Conservation (phyloP, 2,888 invertebrate genomes). For the Lymantria dispar region DNA sequence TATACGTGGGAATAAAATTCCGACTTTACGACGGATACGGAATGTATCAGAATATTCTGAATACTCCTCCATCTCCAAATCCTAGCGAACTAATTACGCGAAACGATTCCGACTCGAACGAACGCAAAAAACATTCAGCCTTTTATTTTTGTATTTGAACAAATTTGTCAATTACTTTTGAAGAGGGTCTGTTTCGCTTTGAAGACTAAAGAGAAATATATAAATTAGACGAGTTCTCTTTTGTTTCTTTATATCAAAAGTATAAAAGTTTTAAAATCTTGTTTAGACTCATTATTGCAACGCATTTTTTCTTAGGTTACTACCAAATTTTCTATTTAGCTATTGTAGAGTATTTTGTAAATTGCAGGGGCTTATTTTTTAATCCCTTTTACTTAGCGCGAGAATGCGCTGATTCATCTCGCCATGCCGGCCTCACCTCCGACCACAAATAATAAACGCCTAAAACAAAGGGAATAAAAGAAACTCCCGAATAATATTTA, state of each 20-base stretch:
- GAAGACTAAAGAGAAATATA: slow-evolving; percentile 47
- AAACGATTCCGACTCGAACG: slow-evolving; percentile 40
- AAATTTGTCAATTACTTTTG: slow-evolving; percentile 69
- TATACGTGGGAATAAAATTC: slow-evolving; percentile 12
- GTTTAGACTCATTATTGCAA: slow-evolving; percentile 57
- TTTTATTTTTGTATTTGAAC: slow-evolving; percentile 58
- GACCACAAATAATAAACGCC: slow-evolving; percentile 65
- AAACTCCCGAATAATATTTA: slow-evolving; percentile 74
- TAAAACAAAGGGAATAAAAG: slow-evolving; percentile 75
- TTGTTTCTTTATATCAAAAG: slow-evolving; percentile 63
- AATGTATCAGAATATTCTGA: slow-evolving; percentile 45
- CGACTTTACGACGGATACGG: slow-evolving; percentile 36
- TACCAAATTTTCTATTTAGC: slow-evolving; percentile 38
- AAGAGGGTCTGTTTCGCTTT: slow-evolving; percentile 51
- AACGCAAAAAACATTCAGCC: slow-evolving; percentile 31
- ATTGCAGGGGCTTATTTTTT: slow-evolving; percentile 38
- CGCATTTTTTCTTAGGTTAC: slow-evolving; percentile 38
- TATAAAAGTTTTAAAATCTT: slow-evolving; percentile 63
- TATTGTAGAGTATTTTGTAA: slow-evolving; percentile 28
- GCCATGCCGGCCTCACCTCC: slow-evolving; percentile 35
- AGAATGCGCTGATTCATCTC: slow-evolving; percentile 36
- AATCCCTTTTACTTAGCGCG: slow-evolving; percentile 9
- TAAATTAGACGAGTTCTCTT: slow-evolving; percentile 59
- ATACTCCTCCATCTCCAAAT: slow-evolving; percentile 28
- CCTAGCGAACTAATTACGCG: slow-evolving; percentile 61